Percentiles rank a stretch among this genome's conserved stretches.
phyloP scores from a whole-genome alignment of 2,113 vertebrate species.

The Thymallus thymallus region DNA sequence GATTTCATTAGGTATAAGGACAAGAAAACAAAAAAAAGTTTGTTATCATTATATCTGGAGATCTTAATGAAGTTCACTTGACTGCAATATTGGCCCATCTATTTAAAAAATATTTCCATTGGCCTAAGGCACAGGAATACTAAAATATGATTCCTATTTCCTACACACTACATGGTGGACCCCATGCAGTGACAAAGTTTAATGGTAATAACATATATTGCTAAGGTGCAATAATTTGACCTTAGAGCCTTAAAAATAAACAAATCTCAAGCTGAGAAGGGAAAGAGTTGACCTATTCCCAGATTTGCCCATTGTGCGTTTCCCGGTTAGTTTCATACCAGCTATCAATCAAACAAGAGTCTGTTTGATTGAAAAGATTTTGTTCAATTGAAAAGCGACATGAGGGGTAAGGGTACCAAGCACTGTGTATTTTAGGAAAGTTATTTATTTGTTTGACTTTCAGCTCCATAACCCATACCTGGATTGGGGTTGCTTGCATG shows the following conservation, averaged over 20 bases:
- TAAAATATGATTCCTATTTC: slow-evolving; percentile 60
- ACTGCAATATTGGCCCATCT: slow-evolving; percentile 71
- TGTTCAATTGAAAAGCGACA: slow-evolving; percentile 28
- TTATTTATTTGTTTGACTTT: not conserved
- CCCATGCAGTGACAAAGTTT: slow-evolving; percentile 54
- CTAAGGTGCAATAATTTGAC: slow-evolving; percentile 56
- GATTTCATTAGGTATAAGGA: slow-evolving; percentile 63
- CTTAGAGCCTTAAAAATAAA: slow-evolving; percentile 54
- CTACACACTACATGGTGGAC: slow-evolving; percentile 57
- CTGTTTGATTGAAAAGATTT: not conserved
- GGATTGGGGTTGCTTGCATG: not conserved
- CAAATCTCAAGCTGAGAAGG: slow-evolving; percentile 39
- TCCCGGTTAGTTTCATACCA: slow-evolving; percentile 38
- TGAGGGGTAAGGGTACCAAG: not conserved
- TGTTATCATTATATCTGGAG: slow-evolving; percentile 38
- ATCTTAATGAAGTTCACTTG: slow-evolving; percentile 61
- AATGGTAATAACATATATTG: slow-evolving; percentile 51
- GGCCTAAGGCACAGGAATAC: slow-evolving; percentile 79
- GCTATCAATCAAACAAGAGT: slow-evolving; percentile 16
- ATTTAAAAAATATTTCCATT: slow-evolving; percentile 72
- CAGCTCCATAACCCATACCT: not conserved
- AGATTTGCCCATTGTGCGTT: slow-evolving; percentile 67
- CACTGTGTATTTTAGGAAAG: not conserved
- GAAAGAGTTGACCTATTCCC: slow-evolving; percentile 35
- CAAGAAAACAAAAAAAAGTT: slow-evolving; percentile 30